Conservation (phyloP, 2,797 vertebrate genomes). For the Kryptopterus vitreolus region DNA sequence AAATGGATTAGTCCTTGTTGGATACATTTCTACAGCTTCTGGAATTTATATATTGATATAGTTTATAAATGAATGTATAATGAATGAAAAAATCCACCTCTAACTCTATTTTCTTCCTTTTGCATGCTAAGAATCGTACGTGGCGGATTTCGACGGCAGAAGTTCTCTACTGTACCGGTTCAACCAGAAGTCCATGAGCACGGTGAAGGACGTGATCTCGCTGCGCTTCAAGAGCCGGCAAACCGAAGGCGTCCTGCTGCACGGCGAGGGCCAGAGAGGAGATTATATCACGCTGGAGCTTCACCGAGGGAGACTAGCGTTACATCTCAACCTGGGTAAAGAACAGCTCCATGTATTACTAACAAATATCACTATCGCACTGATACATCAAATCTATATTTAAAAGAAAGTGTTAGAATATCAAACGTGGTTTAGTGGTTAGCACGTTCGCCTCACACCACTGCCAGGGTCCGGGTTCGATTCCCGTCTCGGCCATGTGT, state of each 20-base stretch:
- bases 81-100: too few species aligned
- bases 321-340: conserved; percentile 90
- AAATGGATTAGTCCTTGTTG: not conserved
- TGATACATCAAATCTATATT: not conserved
- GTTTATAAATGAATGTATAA: too few species aligned
- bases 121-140: conserved; percentile 80
- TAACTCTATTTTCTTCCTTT: not conserved
- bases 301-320: conserved; percentile 83
- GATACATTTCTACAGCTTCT: not conserved
- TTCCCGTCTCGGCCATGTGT: too few species aligned
- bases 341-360: not conserved
- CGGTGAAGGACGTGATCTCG: conserved; percentile 95
- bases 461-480: too few species aligned
- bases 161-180: conserved; percentile 96
- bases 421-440: too few species aligned
- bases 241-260: conserved; percentile 90
- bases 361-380: not conserved
- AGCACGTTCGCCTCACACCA: too few species aligned
- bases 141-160: conserved; percentile 92
- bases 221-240: conserved; percentile 93
- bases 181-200: conserved; percentile 96
- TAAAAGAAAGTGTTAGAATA: not conserved
- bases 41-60: not conserved
- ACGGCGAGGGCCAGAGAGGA: conserved; percentile 93
- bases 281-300: conserved; percentile 94